Percentiles rank a stretch among this genome's conserved stretches.
phyloP scores from a whole-genome alignment of 2,113 vertebrate species.

The Columba janthina region DNA sequence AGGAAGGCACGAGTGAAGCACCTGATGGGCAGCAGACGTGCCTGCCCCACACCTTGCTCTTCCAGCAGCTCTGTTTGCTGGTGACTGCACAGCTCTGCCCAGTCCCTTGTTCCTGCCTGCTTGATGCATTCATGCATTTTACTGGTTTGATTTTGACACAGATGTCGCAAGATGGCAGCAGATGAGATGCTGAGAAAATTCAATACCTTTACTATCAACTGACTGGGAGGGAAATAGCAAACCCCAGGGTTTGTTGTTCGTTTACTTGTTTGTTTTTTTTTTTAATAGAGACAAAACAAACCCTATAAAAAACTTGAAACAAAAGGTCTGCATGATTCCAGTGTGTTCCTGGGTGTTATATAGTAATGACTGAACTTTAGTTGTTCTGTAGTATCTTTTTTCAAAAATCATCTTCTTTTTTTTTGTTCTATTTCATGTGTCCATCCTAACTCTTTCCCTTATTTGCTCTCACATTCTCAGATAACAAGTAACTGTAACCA shows the following conservation, averaged over 20 bases:
- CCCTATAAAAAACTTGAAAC: not conserved
- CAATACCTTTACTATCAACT: not conserved
- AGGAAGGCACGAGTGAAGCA: not conserved
- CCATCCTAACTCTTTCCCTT: not conserved
- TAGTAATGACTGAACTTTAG: not conserved
- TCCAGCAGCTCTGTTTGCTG: not conserved
- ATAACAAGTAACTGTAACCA: not conserved
- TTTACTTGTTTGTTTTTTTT: too few species aligned
- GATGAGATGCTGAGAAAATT: not conserved
- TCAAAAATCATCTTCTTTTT: not conserved
- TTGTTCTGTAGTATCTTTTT: not conserved
- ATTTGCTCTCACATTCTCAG: not conserved
- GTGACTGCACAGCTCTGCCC: not conserved
- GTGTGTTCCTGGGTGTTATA: not conserved
- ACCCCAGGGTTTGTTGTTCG: not conserved
- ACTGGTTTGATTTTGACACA: not conserved
- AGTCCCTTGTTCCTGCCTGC: not conserved
- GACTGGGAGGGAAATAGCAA: not conserved
- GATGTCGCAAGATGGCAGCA: not conserved
- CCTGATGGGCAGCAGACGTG: not conserved
- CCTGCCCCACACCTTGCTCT: not conserved
- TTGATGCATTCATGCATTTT: accelerated
- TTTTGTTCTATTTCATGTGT: not conserved
- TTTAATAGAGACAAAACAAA: not conserved
- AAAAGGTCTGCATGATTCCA: not conserved